Base-by-base conservation (phyloP, 2,888 invertebrate genomes). In the Cotesia congregata region DNA sequence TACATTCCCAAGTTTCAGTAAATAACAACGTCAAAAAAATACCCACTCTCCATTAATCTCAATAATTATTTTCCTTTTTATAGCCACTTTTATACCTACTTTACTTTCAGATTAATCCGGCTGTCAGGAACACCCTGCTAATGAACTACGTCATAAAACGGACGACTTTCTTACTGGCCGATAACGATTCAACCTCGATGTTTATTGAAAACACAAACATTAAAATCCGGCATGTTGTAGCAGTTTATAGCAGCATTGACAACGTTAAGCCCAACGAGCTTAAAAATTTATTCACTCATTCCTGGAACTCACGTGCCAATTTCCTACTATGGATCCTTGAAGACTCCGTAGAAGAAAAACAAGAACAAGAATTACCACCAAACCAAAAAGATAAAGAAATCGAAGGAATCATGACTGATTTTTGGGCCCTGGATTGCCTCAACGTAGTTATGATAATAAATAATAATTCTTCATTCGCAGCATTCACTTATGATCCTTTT, bases 221-320 rank as follows among this genome's bases (percentile, higher is more conserved):
- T 30, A 65, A 61, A 39, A 41, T 74, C 2, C 12, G 12, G 4
- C 67, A 60, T 6, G 68, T 75, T 1, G 39, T 78, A 3, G 75
- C 74, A 65, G 69, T 80, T 41, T 80, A 76, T 73, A 61, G 67
- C 4, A 39, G 72, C 41, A 74, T 72, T 20, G 17, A 59, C 38
- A 62, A 76, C 20, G 64, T 80, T 5, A 77, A 77, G 50, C 78
- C 78, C 0, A 17, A 6, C 6, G 59, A 20, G 9, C 59, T 71
- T 60, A 74, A 65, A 67, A 17, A n/a, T 17, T 72, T 41, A 1
- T 79, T 75, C 20, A 72, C 67, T n/a, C 9, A 15, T 5, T 60
- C 74, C 6, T 79, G 80, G 78, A 76, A 75, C 64, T 15, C 80
- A 2, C 38, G 78, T 75, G 74, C 80, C 17, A 74, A 75, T 12